Evolutionary conservation across 2,797 vertebrate genomes (phyloP), one percentile per base, ranked within the genome.

Genomic region (Alectoris magna): DNA sequence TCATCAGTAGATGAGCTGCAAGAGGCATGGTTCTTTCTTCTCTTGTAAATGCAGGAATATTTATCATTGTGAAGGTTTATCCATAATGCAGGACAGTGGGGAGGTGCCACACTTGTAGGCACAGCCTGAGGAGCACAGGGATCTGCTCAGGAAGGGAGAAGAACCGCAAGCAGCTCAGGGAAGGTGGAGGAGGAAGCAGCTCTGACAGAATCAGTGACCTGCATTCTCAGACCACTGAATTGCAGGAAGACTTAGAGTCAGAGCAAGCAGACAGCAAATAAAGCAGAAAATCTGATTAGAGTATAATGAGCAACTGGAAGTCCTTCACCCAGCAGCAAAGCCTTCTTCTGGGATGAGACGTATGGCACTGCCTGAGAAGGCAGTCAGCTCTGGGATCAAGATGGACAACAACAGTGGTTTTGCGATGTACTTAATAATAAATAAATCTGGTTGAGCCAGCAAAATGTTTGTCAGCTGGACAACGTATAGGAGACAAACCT

Each of bases 81-180:
- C 55, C 44, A 0, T 21, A 53, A 18, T 15, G 51, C 11, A 10
- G 85, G 67, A 59, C 66, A 80, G 56, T 15, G 90, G 62, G 39
- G 55, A 60, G 41, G 18, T 48, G 41, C 22, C 4, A 2, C 55
- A 71, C 55, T 80, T 90, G 70, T 67, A 66, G 39, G 27, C 11
- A 0, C 22, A 69, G 74, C 49, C 67, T 3, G 17, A 86, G 53
- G 38, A 88, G 27, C 59, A 44, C 4, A 4, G 76, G 23, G 38
- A 4, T 81, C 84, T 84, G 78, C 55, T 41, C 87, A 78, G 84
- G 84, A 94, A 93, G 92, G 85, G 91, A 88, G 92, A 81, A 86
- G 84, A 91, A 38, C 77, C 27, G 5, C 0, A 5, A 84, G 58
- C 74, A 84, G 24, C 59, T 72, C 75, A 44, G 80, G 4, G 3